Base-by-base conservation (phyloP, 2,113 vertebrate genomes). In the Aptenodytes forsteri region DNA sequence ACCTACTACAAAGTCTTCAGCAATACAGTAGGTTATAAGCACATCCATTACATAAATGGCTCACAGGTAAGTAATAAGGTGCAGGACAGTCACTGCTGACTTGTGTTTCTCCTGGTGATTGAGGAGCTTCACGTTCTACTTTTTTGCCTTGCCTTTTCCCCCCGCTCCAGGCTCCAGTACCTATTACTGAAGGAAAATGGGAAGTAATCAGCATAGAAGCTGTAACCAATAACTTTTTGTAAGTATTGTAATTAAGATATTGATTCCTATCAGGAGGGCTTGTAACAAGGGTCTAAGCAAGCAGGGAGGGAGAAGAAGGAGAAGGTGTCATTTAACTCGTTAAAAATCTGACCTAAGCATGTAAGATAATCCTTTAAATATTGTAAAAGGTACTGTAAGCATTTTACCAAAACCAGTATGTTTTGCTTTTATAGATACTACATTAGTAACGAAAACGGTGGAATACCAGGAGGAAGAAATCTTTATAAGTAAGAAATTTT, bases 1-100 rank as follows among this genome's bases (percentile, higher is more conserved):
- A 98, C 95, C 90, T 99, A 99, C 98, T 99, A 99, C 96, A 99
- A 98, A 98, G 96, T 99, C 80, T 98, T 99, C 97, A 99, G 99
- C 86, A 80, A 99, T 77, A 4, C 58, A 40, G 83, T 83, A 8
- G 99, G 99, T 81, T 99, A 99, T 97, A 98, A 99, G 96, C 99
- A 99, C 84, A 98, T 99, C 91, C 99, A 99, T 97, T 93, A 87
- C 77, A 61, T 96, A 87, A 92, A 97, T 29, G 66, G 49, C n/a
- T 34, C 87, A 7, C 47, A 85, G 73, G 97, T 98, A 84, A 90
- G 98, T 89, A 54, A 66, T 52, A 42, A 47, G 25, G 34, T 56
- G 70, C 69, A 9, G 27, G 29, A 79, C 46, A 81, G 49, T 85
- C 58, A 20, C 62, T 72, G 67, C 58, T 89, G 47, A 38, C 88